Base-by-base conservation (phyloP, 2,888 invertebrate genomes). In the Protula sp. region DNA sequence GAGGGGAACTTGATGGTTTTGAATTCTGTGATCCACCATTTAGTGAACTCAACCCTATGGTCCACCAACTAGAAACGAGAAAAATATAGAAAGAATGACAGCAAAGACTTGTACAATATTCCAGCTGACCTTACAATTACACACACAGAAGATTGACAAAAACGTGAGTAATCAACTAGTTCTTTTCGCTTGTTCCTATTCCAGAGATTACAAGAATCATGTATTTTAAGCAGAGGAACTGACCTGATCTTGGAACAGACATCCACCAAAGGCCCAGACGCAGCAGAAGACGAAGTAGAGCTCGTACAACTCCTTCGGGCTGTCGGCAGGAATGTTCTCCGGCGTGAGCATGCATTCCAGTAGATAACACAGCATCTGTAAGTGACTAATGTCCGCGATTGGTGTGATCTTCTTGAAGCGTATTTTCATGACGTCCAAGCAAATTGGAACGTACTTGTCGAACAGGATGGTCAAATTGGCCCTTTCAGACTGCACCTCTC, bases 1-100 rank as follows among this genome's bases (percentile, higher is more conserved):
- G 87, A 70, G 1, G 97, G 95, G 80, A 94, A 94, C 81, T 92
- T 94, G 1, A 97, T 86, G 29, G 89, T 89, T 82, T 95, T 95
- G 81, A 94, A 97, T 81, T 97, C 95, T 75, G 92, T 93, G 19
- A 88, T 85, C 92, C 94, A 97, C 95, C 97, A 97, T 84, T 95
- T 95, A 48, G 92, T 91, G 80, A 94, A 97, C 81, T 97, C 94
- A 69, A 89, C 89, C 47, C 94, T 86, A 88, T 94, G 92, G 78
- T 95, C 94, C 3, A 90, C 85, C 47, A 92, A 83, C 84, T 92
- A 89, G 5, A 67, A 58, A 22, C 9, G n/a, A 38, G 9, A 38
- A n/a, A 38, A n/a, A n/a, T n/a, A n/a, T n/a, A n/a, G n/a, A n/a
- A n/a, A n/a, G n/a, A n/a, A n/a, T n/a, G n/a, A n/a, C n/a, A n/a